Conservation (phyloP, 1,140 invertebrate genomes). For the Calliphora vicina region DNA sequence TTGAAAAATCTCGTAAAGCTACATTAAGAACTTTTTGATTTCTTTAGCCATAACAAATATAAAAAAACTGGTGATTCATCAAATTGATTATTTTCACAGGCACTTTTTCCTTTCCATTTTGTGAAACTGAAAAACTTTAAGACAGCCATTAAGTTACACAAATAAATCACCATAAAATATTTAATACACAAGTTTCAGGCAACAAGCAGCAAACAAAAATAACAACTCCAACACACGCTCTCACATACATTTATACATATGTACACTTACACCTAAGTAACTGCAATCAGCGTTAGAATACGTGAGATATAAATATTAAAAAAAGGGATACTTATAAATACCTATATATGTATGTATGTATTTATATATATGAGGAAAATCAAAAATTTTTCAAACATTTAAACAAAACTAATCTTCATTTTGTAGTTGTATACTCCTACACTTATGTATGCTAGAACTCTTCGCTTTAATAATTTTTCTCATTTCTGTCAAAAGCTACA, state of each 20-base stretch:
- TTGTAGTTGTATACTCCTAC: too few relatives aligned
- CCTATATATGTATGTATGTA: too few relatives aligned
- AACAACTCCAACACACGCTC: not conserved
- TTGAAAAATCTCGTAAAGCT: not conserved
- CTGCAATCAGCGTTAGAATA: not conserved
- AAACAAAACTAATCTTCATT: too few relatives aligned
- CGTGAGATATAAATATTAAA: not conserved
- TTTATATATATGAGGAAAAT: too few relatives aligned
- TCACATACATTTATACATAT: too few relatives aligned
- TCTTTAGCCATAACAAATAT: not conserved
- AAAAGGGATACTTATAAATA: not conserved
- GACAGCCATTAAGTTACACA: not conserved
- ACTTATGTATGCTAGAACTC: too few relatives aligned
- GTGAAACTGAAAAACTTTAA: not conserved
- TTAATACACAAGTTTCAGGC: too few relatives aligned
- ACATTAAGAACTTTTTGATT: not conserved
- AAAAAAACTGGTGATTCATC: not conserved
- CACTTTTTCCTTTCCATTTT: not conserved
- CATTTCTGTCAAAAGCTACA: too few relatives aligned
- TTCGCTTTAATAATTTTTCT: too few relatives aligned
- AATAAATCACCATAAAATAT: not conserved
- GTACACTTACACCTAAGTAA: too few relatives aligned
- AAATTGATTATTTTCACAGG: not conserved
- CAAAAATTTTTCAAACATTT: too few relatives aligned
- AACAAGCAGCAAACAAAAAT: not conserved